phyloP scores from a whole-genome alignment of 2,113 vertebrate species.

The Cyrtonyx montezumae region DNA sequence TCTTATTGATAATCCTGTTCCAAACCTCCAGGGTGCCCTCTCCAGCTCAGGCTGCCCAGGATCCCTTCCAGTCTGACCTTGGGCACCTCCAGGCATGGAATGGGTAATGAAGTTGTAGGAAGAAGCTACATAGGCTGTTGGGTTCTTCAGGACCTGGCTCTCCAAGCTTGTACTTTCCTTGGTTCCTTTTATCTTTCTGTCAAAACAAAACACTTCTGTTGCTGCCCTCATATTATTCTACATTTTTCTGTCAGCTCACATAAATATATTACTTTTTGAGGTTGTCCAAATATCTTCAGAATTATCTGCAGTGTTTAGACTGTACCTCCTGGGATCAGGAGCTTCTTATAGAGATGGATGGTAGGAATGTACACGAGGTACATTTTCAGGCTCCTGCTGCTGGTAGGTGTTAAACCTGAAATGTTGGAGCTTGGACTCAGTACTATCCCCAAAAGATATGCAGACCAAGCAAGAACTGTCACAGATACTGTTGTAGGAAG shows the following conservation, averaged over 20 bases:
- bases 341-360: not conserved
- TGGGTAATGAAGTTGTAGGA: accelerated
- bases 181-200: not conserved
- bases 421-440: not conserved
- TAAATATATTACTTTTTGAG: not conserved
- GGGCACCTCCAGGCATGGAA: no score
- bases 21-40: no score
- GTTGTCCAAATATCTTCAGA: not conserved
- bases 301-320: not conserved
- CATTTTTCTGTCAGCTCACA: not conserved
- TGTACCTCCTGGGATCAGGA: not conserved
- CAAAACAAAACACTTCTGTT: not conserved
- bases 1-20: no score
- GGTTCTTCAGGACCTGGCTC: not conserved
- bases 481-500: not conserved
- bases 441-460: not conserved
- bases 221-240: not conserved
- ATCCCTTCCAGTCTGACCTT: no score
- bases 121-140: not conserved
- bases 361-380: not conserved
- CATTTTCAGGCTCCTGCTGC: not conserved
- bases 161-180: not conserved
- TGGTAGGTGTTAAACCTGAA: not conserved
- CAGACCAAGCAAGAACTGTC: not conserved
- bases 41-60: no score